Percentiles rank a stretch among this genome's conserved stretches.
phyloP scores from a whole-genome alignment of 2,888 invertebrate species.

The Miltochrista miniata region DNA sequence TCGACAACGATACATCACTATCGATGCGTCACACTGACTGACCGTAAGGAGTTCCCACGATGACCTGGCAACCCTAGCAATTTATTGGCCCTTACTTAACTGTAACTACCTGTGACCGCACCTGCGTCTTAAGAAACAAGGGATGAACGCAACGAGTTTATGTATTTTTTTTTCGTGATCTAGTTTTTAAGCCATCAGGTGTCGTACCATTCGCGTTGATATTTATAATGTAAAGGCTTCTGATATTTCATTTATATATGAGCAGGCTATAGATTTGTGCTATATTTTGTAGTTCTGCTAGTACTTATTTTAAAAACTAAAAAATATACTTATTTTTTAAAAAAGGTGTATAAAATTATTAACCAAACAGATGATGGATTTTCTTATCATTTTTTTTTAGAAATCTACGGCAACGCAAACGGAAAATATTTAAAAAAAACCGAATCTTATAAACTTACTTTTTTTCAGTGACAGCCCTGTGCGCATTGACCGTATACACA shows the following conservation, averaged over 20 bases:
- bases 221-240: not conserved
- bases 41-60: slow-evolving; percentile 72
- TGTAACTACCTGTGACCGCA: slow-evolving; percentile 76
- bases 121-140: slow-evolving; percentile 74
- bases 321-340: too few species aligned
- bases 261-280: not conserved
- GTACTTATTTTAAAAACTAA: too few species aligned
- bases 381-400: too few species aligned
- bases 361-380: too few species aligned
- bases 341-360: too few species aligned
- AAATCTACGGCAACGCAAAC: too few species aligned
- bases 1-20: slow-evolving; percentile 35
- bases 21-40: slow-evolving; percentile 65
- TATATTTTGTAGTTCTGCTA: too few species aligned
- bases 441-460: not conserved
- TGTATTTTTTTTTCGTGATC: slow-evolving; percentile 12
- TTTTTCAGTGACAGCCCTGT: slow-evolving; percentile 60
- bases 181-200: slow-evolving; percentile 18
- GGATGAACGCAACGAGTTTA: slow-evolving; percentile 44
- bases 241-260: not conserved
- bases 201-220: not conserved
- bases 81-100: slow-evolving; percentile 74
- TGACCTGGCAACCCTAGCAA: slow-evolving; percentile 74
- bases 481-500: slow-evolving; percentile 56
- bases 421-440: too few species aligned